Percentiles rank a stretch among this genome's conserved stretches.
These are phyloP conservation scores for Drosophila micromelanica DNA, from an alignment of 1,140 invertebrate genomes.

Conservation along the genomic window DNA sequence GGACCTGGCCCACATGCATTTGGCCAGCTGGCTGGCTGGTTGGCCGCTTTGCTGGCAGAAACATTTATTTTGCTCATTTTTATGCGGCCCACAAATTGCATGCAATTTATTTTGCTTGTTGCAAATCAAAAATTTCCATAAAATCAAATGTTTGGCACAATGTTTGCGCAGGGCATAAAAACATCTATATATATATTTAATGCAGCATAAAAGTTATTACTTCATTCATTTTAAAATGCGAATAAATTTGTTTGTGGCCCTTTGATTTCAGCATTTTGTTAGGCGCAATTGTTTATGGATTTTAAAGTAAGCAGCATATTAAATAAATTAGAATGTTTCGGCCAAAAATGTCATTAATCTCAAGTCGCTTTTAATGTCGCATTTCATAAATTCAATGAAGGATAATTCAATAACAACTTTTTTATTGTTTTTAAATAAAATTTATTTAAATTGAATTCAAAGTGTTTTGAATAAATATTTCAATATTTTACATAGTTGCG, in stretches of 20 bases:
- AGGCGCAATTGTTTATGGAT: background rate
- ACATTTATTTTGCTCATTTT: constrained; percentile 68
- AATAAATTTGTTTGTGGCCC: constrained; percentile 70
- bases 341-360: background rate
- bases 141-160: constrained; percentile 68
- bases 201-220: constrained; percentile 80
- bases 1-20: constrained; percentile 17
- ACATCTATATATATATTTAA: constrained; percentile 59
- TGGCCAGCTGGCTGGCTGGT: background rate
- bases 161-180: constrained; percentile 39
- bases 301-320: constrained; percentile 14
- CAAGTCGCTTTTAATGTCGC: background rate
- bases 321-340: constrained; percentile 36
- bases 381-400: constrained; percentile 6
- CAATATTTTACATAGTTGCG: too few species aligned
- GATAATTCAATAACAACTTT: background rate
- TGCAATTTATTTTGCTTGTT: constrained; percentile 80
- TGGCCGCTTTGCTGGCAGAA: constrained; percentile 25
- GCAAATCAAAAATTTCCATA: constrained; percentile 81
- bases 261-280: constrained; percentile 27
- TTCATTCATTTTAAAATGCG: constrained; percentile 80
- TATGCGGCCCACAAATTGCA: constrained; percentile 76
- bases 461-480: too few species aligned
- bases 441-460: too few species aligned
- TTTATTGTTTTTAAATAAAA: background rate